Evolutionary conservation across 2,113 vertebrate genomes (phyloP).

Genomic region (Melanostigma gelatinosum): DNA sequence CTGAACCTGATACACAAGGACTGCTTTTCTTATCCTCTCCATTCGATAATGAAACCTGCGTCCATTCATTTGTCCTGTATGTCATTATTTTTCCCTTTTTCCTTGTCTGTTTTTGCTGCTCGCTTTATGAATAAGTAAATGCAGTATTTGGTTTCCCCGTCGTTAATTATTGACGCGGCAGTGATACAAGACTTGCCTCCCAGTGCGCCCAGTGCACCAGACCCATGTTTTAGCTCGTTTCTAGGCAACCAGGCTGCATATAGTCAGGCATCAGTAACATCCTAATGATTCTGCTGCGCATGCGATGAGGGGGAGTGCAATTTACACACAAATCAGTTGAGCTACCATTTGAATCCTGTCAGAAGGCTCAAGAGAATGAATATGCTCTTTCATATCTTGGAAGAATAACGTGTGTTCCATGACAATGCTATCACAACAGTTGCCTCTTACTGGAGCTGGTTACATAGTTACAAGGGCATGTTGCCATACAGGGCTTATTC

Average conservation of each 20-base stretch:
- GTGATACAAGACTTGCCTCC: constrained; percentile 84
- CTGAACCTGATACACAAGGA: constrained; percentile 46
- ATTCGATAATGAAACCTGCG: constrained; percentile 53
- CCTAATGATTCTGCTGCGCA: constrained; percentile 82
- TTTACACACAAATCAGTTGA: constrained; percentile 81
- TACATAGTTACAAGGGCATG: constrained; percentile 41
- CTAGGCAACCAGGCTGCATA: constrained; percentile 84
- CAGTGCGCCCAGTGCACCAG: constrained; percentile 79
- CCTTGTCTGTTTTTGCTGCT: constrained; percentile 66
- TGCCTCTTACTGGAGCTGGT: constrained; percentile 33
- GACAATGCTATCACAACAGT: constrained; percentile 51
- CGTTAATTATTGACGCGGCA: constrained; percentile 86
- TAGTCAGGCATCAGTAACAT: constrained; percentile 86
- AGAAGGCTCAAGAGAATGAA: constrained; percentile 69
- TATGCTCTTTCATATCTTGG: constrained; percentile 61
- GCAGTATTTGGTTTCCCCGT: constrained; percentile 82
- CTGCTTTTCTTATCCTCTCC: constrained; percentile 32
- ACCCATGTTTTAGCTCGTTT: constrained; percentile 83
- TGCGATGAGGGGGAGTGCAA: constrained; percentile 79
- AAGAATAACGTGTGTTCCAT: constrained; percentile 58
- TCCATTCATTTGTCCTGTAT: constrained; percentile 54
- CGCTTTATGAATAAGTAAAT: constrained; percentile 84
- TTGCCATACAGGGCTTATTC: constrained; percentile 24
- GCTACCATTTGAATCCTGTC: constrained; percentile 77
- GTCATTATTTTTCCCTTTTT: constrained; percentile 54